These are phyloP conservation scores for Triplophysa yarkandensis DNA, from an alignment of 2,797 vertebrate genomes.

Conservation along the genomic window DNA sequence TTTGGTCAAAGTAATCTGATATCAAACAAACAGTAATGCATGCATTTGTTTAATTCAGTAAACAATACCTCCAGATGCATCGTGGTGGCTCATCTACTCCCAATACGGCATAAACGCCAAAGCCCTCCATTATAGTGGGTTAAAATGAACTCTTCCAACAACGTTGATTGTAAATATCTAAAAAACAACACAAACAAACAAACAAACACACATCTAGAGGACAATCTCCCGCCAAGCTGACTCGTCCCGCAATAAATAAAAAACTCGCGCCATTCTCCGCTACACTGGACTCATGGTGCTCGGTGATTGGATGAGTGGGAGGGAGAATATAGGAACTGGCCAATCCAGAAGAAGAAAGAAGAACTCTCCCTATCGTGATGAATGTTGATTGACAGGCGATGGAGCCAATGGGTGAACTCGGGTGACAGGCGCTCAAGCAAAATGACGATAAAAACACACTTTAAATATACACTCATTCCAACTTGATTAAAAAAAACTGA, in stretches of 20 bases:
- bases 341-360: constrained; percentile 6
- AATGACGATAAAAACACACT: background rate
- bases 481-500: no score
- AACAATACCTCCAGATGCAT: constrained; percentile 69
- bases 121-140: constrained; percentile 67
- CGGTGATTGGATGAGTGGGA: constrained; percentile 29
- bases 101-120: constrained; percentile 73
- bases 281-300: background rate
- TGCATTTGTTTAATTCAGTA: background rate
- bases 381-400: constrained; percentile 18
- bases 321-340: background rate
- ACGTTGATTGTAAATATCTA: background rate
- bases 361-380: background rate
- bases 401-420: constrained; percentile 28
- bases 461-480: background rate
- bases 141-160: background rate
- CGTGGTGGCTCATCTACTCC: constrained; percentile 70
- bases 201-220: fast-evolving
- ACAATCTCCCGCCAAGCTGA: constrained; percentile 40
- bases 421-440: background rate
- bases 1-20: no score
- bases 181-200: background rate
- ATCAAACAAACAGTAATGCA: background rate
- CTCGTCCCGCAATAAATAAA: constrained; percentile 23
- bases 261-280: constrained; percentile 53